Percentiles rank a stretch among this genome's conserved stretches.
Evolutionary conservation across 2,113 vertebrate genomes (phyloP).

Genomic region (Hucho hucho): DNA sequence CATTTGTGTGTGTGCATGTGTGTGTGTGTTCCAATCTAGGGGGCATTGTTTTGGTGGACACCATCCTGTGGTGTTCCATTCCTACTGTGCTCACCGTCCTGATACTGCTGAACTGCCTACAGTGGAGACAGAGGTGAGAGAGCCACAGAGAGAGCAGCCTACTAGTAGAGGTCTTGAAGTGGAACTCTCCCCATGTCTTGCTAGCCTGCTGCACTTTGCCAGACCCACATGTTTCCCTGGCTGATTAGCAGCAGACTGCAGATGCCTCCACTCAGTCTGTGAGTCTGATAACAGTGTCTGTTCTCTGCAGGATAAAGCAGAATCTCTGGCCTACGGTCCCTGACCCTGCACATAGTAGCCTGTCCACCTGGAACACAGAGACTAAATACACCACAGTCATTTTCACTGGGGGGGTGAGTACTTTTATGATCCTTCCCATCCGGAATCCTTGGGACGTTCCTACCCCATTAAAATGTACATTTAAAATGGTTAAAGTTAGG

Average conservation of each 20-base stretch:
- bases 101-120: background rate
- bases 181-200: background rate
- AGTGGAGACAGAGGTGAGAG: background rate
- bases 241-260: slow-evolving; percentile 21
- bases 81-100: background rate
- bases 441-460: too few relatives aligned
- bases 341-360: slow-evolving; percentile 35
- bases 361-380: slow-evolving; percentile 29
- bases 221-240: background rate
- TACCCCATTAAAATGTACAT: too few relatives aligned
- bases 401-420: background rate
- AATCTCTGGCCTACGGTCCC: slow-evolving; percentile 41
- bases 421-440: too few relatives aligned
- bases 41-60: background rate
- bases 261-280: background rate
- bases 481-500: too few relatives aligned
- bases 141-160: background rate
- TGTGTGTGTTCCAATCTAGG: slow-evolving; percentile 3
- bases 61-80: slow-evolving; percentile 4
- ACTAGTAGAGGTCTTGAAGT: background rate
- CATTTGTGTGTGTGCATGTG: slow-evolving; percentile 7
- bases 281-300: background rate
- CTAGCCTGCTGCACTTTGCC: background rate
- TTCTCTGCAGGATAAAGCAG: slow-evolving; percentile 20
- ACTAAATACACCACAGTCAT: background rate